A percentile compares a stretch with the other conserved stretches of the same genome.
These are phyloP conservation scores for Papilio polyxenes DNA, from an alignment of 1,140 invertebrate species.

Conservation along the genomic window DNA sequence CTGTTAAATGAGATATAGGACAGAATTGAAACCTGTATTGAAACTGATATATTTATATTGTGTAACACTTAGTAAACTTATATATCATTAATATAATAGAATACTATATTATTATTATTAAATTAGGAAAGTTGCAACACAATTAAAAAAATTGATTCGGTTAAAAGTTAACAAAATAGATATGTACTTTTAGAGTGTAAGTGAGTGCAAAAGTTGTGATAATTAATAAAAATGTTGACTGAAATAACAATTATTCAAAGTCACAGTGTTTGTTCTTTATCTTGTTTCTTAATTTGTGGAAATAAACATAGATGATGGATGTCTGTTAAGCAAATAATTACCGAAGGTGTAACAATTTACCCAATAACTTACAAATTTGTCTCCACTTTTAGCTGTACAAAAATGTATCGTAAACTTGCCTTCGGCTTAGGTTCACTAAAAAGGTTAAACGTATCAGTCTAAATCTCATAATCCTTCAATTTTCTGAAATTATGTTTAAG, in stretches of 20 bases:
- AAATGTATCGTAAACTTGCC: neutral
- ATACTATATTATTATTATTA: no score
- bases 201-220: no score
- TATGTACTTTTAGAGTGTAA: no score
- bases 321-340: neutral
- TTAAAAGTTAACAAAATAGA: no score
- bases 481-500: slow-evolving; percentile 26
- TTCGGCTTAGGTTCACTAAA: slow-evolving; percentile 24
- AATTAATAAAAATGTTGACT: no score
- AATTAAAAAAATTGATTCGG: no score
- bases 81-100: no score
- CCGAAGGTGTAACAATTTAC: neutral
- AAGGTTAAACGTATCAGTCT: slow-evolving; percentile 22
- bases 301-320: neutral
- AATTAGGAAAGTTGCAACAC: no score
- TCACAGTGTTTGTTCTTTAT: no score
- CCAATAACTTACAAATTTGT: neutral
- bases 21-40: neutral
- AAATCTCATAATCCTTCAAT: slow-evolving; percentile 24
- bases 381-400: neutral
- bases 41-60: no score
- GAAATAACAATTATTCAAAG: no score
- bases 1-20: neutral
- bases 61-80: no score
- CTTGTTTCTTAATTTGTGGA: neutral